phyloP scores from a whole-genome alignment of 2,113 vertebrate genomes.

The Carollia perspicillata region DNA sequence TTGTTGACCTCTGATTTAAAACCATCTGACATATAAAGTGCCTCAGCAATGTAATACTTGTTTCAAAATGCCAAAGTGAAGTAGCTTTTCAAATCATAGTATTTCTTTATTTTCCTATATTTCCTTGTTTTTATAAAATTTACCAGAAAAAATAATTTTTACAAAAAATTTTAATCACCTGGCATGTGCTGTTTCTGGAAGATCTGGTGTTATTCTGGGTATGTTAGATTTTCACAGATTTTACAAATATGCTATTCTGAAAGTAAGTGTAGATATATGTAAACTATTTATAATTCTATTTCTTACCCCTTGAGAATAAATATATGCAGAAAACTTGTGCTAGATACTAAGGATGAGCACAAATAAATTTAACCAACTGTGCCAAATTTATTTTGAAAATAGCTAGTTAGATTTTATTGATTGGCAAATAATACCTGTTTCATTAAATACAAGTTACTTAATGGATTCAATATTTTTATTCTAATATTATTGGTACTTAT shows the following conservation, averaged over 20 bases:
- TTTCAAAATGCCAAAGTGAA: background rate
- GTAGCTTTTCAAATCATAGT: background rate
- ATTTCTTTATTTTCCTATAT: background rate
- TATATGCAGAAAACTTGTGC: background rate
- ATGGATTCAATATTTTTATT: background rate
- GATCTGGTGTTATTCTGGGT: background rate
- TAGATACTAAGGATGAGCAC: background rate
- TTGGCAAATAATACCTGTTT: background rate
- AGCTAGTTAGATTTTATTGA: background rate
- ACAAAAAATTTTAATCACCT: background rate
- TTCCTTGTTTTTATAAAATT: background rate
- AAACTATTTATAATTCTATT: background rate
- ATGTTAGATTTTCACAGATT: background rate
- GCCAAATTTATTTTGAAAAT: background rate
- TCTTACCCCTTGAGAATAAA: background rate
- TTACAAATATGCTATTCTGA: background rate
- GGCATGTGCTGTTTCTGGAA: background rate
- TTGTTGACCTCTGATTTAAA: background rate
- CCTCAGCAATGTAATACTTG: background rate
- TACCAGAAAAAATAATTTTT: background rate
- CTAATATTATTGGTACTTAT: background rate
- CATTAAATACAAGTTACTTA: background rate
- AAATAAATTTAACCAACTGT: background rate
- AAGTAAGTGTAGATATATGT: background rate
- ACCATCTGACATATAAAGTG: background rate